A percentile compares a stretch with the other conserved stretches of the same genome.
These are phyloP conservation scores for Chiroxiphia lanceolata DNA, from an alignment of 2,797 vertebrate genomes.

Conservation along the genomic window DNA sequence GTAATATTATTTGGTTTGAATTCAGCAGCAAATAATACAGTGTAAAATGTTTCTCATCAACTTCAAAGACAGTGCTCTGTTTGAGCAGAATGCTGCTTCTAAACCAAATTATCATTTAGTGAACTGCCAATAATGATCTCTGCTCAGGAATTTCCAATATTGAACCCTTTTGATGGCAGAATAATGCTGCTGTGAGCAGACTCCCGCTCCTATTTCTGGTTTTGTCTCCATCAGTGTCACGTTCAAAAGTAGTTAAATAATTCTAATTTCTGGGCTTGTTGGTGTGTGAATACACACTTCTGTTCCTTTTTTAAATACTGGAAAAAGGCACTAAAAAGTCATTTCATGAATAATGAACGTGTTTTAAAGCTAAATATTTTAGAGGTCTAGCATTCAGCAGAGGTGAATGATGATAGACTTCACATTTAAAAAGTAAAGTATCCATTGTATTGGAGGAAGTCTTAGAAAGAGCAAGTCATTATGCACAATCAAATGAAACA, in stretches of 20 bases:
- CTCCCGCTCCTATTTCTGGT: constrained; percentile 27
- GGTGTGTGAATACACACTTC: constrained; percentile 34
- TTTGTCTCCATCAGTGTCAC: constrained; percentile 47
- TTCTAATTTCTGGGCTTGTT: constrained; percentile 39
- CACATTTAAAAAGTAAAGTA: constrained; percentile 34
- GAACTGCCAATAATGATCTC: constrained; percentile 34
- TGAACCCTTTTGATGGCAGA: constrained; percentile 49
- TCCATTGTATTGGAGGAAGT: constrained; percentile 26
- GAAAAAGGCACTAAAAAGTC: neutral
- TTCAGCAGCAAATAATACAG: neutral
- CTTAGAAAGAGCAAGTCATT: constrained; percentile 50
- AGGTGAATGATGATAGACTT: constrained; percentile 16
- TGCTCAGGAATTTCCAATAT: constrained; percentile 1
- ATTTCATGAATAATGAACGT: neutral
- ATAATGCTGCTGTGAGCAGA: constrained; percentile 43
- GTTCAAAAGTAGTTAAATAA: constrained; percentile 42
- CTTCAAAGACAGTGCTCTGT: neutral
- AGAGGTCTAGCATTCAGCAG: constrained; percentile 13
- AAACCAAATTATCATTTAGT: constrained; percentile 28
- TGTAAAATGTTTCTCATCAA: neutral
- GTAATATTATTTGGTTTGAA: constrained; percentile 35
- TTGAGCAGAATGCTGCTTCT: constrained; percentile 23
- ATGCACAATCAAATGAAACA: constrained; percentile 40
- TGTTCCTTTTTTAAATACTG: neutral
- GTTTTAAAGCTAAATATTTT: constrained; percentile 39